Base-by-base conservation (phyloP, 2,797 vertebrate genomes). In the Malacoctenus gilli region DNA sequence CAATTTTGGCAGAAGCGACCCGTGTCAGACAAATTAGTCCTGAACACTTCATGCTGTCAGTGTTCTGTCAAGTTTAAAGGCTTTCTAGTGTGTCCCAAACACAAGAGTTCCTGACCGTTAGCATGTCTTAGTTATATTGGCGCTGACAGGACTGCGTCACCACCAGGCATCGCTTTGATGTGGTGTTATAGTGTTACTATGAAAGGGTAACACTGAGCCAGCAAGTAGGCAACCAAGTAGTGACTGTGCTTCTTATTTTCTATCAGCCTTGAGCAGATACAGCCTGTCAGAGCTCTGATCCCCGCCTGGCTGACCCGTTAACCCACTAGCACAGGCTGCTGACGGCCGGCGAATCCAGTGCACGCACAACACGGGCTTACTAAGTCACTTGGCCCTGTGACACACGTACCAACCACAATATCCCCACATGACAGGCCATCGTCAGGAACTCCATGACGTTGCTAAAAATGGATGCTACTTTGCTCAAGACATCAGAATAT, bases 281-380 rank as follows among this genome's bases (percentile, higher is more conserved):
- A 74, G 76, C 47, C 58, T 52, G 57, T 75, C 51, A 55, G 54
- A 75, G 50, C 67, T 64, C 63, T 87, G 55, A 72, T 69, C 60
- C 58, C 9, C 25, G 52, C 58, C 72, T 72, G 59, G 47, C 80
- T 87, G 83, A 86, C 82, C 86, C 70, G 82, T 62, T 88, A 80
- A 85, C 79, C 84, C 53, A 80, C 54, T 84, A 71, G 69, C 72
- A 74, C 46, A 54, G 59, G 66, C 66, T 49, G 62, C 56, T 77
- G 67, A 68, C 0, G 49, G 36, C 32, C 18, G 59, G 41, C 19
- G 12, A 34, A 47, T 46, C 31, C 8, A 39, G 25, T 28, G 20
- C 37, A 54, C 5, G 11, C 36, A 68, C 44, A 66, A 59, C 43
- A 58, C 47, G 38, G 39, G 31, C 58, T 81, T 70, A 56, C 19